phyloP scores from a whole-genome alignment of 2,888 invertebrate species.

The Hesperia comma region DNA sequence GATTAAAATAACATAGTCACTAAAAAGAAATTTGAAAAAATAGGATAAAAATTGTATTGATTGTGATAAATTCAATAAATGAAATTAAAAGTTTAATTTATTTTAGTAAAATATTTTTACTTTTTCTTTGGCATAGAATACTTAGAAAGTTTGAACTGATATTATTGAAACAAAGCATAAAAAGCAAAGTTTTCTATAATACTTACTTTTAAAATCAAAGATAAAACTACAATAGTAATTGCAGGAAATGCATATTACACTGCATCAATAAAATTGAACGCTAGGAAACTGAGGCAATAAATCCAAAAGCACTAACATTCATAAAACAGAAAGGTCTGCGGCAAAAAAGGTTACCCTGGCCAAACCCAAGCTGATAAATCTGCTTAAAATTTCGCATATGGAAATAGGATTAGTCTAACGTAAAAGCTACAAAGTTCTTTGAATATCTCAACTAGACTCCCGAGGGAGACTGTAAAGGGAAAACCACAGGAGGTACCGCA shows the following conservation, averaged over 20 bases:
- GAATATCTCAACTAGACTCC: slow-evolving; percentile 44
- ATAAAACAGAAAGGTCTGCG: slow-evolving; percentile 24
- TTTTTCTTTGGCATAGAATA: no score
- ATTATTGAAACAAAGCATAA: no score
- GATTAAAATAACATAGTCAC: slow-evolving; percentile 36
- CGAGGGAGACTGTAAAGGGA: slow-evolving; percentile 44
- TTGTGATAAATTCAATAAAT: neutral
- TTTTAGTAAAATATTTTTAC: no score
- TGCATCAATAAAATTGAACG: slow-evolving; percentile 6
- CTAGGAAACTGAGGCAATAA: slow-evolving; percentile 21
- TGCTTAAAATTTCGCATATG: slow-evolving; percentile 42
- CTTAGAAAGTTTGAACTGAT: no score
- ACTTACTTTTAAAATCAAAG: no score
- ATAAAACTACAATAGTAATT: no score
- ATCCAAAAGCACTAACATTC: slow-evolving; percentile 24
- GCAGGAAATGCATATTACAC: neutral
- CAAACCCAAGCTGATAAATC: slow-evolving; percentile 36
- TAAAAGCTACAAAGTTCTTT: slow-evolving; percentile 46
- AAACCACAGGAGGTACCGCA: slow-evolving; percentile 41
- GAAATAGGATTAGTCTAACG: slow-evolving; percentile 45
- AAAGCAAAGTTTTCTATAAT: no score
- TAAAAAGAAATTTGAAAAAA: neutral
- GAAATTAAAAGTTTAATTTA: no score
- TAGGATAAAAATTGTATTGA: neutral
- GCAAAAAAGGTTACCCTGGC: slow-evolving; percentile 22